A percentile compares a stretch with the other conserved stretches of the same genome.
These are phyloP conservation scores for Chirona hameri DNA, from an alignment of 2,888 invertebrate genomes.

Conservation along the genomic window DNA sequence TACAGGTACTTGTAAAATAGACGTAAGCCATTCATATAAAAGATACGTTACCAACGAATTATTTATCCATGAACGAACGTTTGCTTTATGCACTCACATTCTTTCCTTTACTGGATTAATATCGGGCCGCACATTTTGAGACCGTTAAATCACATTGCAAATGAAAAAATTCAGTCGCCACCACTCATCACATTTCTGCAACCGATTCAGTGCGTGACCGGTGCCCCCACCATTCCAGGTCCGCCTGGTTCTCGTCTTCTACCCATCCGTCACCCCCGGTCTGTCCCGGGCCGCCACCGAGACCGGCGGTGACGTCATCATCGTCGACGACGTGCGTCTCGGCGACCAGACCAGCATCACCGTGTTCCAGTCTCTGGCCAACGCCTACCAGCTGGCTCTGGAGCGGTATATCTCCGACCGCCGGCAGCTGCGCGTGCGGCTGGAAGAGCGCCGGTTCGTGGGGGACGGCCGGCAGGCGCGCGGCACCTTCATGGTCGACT, in stretches of 20 bases:
- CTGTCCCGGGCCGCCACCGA: conserved; percentile 52
- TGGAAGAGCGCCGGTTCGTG: conserved; percentile 42
- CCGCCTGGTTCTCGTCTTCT: neutral
- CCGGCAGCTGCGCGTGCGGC: neutral
- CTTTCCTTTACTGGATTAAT: no score
- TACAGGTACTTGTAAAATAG: no score
- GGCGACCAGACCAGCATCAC: conserved; percentile 42
- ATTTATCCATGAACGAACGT: no score
- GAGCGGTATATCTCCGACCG: conserved; percentile 39
- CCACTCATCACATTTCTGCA: no score
- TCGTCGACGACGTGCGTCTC: conserved; percentile 53
- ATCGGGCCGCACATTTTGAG: no score
- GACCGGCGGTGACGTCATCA: conserved; percentile 52
- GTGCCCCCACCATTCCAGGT: neutral
- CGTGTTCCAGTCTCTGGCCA: conserved; percentile 41
- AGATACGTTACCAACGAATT: no score
- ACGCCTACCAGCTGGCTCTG: conserved; percentile 42
- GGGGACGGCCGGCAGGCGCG: conserved; percentile 36
- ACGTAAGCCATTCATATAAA: no score
- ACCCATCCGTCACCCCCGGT: conserved; percentile 39
- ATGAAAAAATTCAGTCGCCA: no score
- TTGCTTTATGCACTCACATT: no score
- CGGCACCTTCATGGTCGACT: conserved; percentile 56
- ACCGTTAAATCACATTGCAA: no score
- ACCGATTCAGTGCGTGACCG: no score